These are phyloP conservation scores for Gila orcuttii DNA, from an alignment of 2,113 vertebrate species.

Conservation along the genomic window DNA sequence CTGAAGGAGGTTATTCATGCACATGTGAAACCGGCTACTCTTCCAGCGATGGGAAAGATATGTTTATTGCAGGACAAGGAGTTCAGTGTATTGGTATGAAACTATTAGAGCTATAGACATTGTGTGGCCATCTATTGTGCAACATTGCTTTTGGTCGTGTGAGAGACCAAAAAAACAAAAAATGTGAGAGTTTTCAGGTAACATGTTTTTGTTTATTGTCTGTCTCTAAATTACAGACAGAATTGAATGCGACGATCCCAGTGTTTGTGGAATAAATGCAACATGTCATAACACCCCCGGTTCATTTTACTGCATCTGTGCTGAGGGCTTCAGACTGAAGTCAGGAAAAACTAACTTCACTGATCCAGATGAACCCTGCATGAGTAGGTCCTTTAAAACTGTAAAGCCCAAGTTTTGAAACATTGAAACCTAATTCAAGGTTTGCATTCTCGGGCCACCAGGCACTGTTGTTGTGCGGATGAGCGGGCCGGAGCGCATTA, in stretches of 20 bases:
- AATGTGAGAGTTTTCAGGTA: not conserved
- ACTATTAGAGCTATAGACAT: not conserved
- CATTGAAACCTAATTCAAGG: too few relatives aligned
- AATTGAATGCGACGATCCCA: conserved; percentile 52
- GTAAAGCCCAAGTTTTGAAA: not conserved
- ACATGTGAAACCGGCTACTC: conserved; percentile 61
- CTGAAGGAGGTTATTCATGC: conserved; percentile 52
- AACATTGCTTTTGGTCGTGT: not conserved
- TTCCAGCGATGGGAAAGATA: conserved; percentile 14
- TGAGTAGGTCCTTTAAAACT: conserved; percentile 57
- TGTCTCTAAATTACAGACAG: conserved; percentile 57
- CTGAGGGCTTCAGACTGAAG: conserved; percentile 57
- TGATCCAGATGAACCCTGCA: conserved; percentile 42
- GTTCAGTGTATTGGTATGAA: not conserved
- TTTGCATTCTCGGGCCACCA: too few relatives aligned
- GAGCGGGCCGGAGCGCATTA: too few relatives aligned
- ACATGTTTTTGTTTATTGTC: not conserved
- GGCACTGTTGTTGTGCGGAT: too few relatives aligned
- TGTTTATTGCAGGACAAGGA: accelerated
- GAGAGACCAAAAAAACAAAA: too few relatives aligned
- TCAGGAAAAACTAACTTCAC: conserved; percentile 48
- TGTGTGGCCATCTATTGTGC: not conserved
- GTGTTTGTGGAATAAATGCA: conserved; percentile 59
- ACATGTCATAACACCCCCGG: conserved; percentile 63
- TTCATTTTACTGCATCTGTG: conserved; percentile 63